These are phyloP conservation scores for Meriones unguiculatus DNA, from an alignment of 2,113 vertebrate genomes.

Conservation along the genomic window DNA sequence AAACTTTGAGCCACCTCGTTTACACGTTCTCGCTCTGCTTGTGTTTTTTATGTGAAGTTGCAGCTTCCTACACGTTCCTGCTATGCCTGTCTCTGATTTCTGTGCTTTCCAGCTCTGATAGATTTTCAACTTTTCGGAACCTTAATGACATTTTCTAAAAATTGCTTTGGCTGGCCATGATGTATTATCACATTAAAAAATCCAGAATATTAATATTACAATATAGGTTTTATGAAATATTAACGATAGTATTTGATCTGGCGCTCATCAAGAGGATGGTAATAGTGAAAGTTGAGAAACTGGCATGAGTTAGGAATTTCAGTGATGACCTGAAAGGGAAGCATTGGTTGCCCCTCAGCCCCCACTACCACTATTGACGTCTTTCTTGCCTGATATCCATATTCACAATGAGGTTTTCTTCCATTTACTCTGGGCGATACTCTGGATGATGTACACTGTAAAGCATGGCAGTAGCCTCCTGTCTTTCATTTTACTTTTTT, in stretches of 20 bases:
- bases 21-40: not conserved
- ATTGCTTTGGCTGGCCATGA: not conserved
- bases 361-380: not conserved
- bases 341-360: not conserved
- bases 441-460: not conserved
- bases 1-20: not conserved
- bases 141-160: not conserved
- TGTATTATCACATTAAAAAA: not conserved
- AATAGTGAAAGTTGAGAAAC: not conserved
- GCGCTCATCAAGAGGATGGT: not conserved
- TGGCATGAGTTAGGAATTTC: not conserved
- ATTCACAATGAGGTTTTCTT: not conserved
- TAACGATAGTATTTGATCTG: not conserved
- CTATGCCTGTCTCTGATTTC: not conserved
- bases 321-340: not conserved
- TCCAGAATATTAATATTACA: too few species aligned
- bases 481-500: too few species aligned
- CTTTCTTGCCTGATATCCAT: not conserved
- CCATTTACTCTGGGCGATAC: not conserved
- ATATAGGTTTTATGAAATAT: not conserved
- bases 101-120: not conserved
- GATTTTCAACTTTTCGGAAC: not conserved
- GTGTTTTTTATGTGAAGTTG: too few species aligned
- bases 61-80: not conserved
- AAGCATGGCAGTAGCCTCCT: too few species aligned